A percentile compares a stretch with the other conserved stretches of the same genome.
These are phyloP conservation scores for Montipora sp. DNA, from an alignment of 64 coral and sea anemone species.

Conservation along the genomic window DNA sequence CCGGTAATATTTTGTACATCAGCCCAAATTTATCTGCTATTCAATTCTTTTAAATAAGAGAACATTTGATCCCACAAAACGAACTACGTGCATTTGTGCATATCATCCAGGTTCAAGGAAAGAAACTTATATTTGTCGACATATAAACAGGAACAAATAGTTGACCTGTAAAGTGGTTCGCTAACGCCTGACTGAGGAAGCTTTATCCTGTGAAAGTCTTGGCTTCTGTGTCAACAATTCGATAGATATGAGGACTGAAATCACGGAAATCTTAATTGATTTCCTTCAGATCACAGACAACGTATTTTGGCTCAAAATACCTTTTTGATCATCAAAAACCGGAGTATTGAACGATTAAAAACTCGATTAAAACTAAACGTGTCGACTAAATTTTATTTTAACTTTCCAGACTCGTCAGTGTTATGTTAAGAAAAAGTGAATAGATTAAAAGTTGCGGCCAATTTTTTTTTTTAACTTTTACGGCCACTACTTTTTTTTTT, in stretches of 20 bases:
- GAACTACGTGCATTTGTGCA: background rate
- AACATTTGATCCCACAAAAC: background rate
- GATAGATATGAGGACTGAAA: constrained; percentile 1
- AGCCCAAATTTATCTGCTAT: background rate
- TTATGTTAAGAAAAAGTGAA: background rate
- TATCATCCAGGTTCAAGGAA: background rate
- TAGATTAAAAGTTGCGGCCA: no score
- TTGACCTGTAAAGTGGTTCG: background rate
- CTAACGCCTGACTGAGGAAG: no score
- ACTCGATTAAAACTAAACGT: constrained; percentile 45
- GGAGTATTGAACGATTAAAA: constrained; percentile 35
- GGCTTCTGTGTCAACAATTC: constrained; percentile 13
- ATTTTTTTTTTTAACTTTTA: no score
- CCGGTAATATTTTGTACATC: constrained; percentile 3
- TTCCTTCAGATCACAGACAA: constrained; percentile 4
- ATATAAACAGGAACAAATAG: background rate
- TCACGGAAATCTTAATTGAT: constrained; percentile 33
- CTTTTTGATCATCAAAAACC: constrained; percentile 10
- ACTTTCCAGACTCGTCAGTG: background rate
- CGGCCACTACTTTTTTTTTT: no score
- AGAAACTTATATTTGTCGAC: background rate
- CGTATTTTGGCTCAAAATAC: background rate
- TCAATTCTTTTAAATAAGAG: constrained; percentile 15
- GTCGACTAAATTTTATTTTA: background rate
- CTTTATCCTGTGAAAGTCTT: background rate